Percentiles rank a stretch among this genome's conserved stretches.
phyloP scores from a whole-genome alignment of 2,113 vertebrate genomes.

The Pterocles gutturalis region DNA sequence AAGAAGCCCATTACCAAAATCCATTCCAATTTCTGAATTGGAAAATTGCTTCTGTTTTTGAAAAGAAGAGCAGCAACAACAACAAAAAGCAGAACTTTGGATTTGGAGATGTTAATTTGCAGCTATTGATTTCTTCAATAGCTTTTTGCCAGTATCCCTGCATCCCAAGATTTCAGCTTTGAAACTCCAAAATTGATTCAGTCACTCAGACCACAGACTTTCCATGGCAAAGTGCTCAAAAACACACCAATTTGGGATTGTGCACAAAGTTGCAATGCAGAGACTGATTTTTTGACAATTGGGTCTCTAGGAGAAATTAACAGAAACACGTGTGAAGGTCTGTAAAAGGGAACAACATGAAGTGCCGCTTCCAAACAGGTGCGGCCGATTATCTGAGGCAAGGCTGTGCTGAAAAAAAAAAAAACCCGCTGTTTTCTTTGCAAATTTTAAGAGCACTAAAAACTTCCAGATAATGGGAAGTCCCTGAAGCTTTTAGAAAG shows the following conservation, averaged over 20 bases:
- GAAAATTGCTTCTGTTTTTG: not conserved
- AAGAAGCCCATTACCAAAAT: not conserved
- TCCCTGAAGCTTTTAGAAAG: constrained; percentile 73
- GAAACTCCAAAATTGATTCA: accelerated
- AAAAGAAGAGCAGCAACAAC: not conserved
- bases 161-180: not conserved
- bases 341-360: constrained; percentile 42
- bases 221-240: not conserved
- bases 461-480: constrained; percentile 76
- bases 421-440: constrained; percentile 11
- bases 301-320: constrained; percentile 69
- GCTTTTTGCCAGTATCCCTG: not conserved
- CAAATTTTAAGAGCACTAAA: constrained; percentile 72
- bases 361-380: constrained; percentile 72
- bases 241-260: not conserved
- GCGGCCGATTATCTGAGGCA: constrained; percentile 71
- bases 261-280: not conserved
- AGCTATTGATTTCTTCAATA: not conserved
- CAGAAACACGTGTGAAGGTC: constrained; percentile 52
- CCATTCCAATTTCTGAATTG: not conserved
- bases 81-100: not conserved
- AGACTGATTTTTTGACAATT: constrained; percentile 50
- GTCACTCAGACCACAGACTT: not conserved
- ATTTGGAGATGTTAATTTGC: not conserved
- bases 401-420: constrained; percentile 32